These are phyloP conservation scores for Clistopyga incitator DNA, from an alignment of 2,888 invertebrate species.

Conservation along the genomic window DNA sequence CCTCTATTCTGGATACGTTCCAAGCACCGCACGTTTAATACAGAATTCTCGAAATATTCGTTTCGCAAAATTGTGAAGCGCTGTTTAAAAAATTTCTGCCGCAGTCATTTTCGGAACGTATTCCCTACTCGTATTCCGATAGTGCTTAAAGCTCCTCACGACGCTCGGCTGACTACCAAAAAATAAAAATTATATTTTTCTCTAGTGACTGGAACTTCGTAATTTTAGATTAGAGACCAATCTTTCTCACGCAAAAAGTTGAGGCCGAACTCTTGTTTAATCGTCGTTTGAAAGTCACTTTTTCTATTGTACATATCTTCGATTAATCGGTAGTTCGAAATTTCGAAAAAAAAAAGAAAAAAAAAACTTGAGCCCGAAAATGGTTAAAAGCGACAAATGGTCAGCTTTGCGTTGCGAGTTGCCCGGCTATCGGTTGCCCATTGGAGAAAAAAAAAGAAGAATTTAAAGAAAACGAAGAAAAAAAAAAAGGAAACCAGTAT, in stretches of 20 bases:
- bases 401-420: conserved; percentile 66
- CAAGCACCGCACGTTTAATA: neutral
- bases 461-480: conserved; percentile 63
- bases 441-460: conserved; percentile 68
- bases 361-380: conserved; percentile 8
- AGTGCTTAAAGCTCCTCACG: conserved; percentile 53
- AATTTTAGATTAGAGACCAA: neutral
- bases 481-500: conserved; percentile 75
- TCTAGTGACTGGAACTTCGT: conserved; percentile 1
- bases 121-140: conserved; percentile 62
- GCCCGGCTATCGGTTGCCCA: conserved; percentile 68
- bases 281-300: conserved; percentile 25
- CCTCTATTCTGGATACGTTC: conserved; percentile 69
- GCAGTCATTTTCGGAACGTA: conserved; percentile 60
- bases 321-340: conserved; percentile 38
- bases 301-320: conserved; percentile 60
- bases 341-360: conserved; percentile 16
- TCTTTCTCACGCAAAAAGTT: conserved; percentile 5
- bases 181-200: conserved; percentile 24
- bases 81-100: conserved; percentile 33
- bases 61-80: conserved; percentile 6
- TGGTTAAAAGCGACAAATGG: conserved; percentile 28
- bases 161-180: conserved; percentile 56
- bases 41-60: conserved; percentile 33
- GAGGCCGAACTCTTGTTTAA: conserved; percentile 6